These are phyloP conservation scores for Saccostrea echinata DNA, from an alignment of 1,140 invertebrate genomes.

Conservation along the genomic window DNA sequence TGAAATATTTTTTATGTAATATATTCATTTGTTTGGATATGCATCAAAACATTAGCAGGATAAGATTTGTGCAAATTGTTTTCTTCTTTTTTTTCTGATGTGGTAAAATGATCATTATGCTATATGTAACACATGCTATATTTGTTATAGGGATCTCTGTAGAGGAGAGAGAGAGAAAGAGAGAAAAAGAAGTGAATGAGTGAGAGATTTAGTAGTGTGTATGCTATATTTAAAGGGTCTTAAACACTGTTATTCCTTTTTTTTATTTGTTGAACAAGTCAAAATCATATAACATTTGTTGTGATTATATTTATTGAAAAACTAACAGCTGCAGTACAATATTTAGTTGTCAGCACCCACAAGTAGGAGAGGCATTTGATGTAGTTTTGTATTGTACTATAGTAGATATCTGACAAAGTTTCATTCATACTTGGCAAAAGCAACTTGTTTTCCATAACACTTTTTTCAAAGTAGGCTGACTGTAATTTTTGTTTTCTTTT, in stretches of 20 bases:
- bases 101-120: slow-evolving; percentile 20
- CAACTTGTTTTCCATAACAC: no score
- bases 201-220: neutral
- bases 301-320: slow-evolving; percentile 16
- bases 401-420: neutral
- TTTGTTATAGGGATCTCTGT: slow-evolving; percentile 9
- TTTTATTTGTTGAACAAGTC: slow-evolving; percentile 32
- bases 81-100: neutral
- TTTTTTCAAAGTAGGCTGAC: no score
- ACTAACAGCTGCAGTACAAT: neutral
- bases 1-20: slow-evolving; percentile 19
- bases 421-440: no score
- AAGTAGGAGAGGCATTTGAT: neutral
- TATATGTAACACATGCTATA: slow-evolving; percentile 8
- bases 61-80: neutral
- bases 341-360: slow-evolving; percentile 19
- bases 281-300: slow-evolving; percentile 32
- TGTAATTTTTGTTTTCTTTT: no score
- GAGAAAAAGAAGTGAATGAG: neutral
- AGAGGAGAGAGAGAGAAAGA: neutral
- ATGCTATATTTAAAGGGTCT: slow-evolving; percentile 3
- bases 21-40: neutral
- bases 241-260: neutral
- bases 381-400: slow-evolving; percentile 28
- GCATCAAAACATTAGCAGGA: slow-evolving; percentile 1